Percentiles rank a stretch among this genome's conserved stretches.
Conservation (phyloP, 2,797 vertebrate genomes). For the Smutsia gigantea region DNA sequence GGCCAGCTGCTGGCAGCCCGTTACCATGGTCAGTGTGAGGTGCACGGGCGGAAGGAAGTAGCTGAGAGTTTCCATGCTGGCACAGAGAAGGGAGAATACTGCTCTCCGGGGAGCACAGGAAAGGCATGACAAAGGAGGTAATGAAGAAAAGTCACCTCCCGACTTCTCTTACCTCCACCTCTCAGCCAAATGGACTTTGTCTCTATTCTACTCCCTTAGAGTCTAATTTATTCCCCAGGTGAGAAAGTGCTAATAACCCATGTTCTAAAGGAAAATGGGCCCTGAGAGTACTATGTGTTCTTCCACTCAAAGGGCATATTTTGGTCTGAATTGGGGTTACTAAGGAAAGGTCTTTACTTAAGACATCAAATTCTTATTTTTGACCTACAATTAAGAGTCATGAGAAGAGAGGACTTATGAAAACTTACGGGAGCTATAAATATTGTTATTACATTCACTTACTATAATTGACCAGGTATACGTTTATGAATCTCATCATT, state of each 20-base stretch:
- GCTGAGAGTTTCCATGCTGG: neutral
- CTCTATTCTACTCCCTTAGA: neutral
- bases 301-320: neutral
- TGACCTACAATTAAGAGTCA: neutral
- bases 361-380: neutral
- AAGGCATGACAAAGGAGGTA: neutral
- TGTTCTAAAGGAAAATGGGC: neutral
- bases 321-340: neutral
- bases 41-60: fast-evolving
- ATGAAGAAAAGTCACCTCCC: neutral
- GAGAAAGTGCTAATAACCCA: neutral
- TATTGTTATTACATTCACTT: neutral
- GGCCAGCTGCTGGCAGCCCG: neutral
- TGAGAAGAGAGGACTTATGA: neutral
- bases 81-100: neutral
- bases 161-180: neutral
- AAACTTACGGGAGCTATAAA: neutral
- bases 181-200: neutral
- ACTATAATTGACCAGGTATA: neutral
- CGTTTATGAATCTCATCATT: neutral
- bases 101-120: neutral
- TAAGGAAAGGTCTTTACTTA: neutral
- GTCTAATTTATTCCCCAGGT: neutral
- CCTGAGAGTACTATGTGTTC: fast-evolving
- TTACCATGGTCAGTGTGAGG: fast-evolving